Percentiles rank a stretch among this genome's conserved stretches.
Conservation (phyloP, 2,113 vertebrate genomes). For the Corythornis madagascariensis region DNA sequence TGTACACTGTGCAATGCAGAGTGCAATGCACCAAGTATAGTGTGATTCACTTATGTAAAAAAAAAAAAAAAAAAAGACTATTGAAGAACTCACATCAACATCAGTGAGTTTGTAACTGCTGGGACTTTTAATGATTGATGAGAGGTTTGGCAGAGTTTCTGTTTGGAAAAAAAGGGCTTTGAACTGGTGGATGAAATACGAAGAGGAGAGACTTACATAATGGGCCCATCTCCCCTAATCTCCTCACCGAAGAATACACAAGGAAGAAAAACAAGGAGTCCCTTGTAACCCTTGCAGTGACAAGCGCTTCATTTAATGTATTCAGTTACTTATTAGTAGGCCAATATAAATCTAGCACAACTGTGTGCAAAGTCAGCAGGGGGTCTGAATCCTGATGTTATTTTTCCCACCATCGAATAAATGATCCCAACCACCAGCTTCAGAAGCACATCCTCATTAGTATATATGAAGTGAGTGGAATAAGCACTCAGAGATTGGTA, state of each 20-base stretch:
- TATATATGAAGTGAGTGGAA: conserved; percentile 70
- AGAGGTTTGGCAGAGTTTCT: conserved; percentile 59
- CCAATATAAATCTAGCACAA: conserved; percentile 75
- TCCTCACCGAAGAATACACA: conserved; percentile 46
- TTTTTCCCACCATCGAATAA: conserved; percentile 70
- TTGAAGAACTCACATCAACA: conserved; percentile 38
- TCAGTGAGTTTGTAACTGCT: conserved; percentile 46
- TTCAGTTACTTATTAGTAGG: conserved; percentile 74
- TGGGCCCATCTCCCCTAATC: conserved; percentile 34
- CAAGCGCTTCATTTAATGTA: conserved; percentile 59
- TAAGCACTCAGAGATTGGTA: conserved; percentile 68
- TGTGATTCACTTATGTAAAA: neutral
- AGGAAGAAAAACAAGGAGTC: conserved; percentile 56
- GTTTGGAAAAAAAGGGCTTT: conserved; percentile 58
- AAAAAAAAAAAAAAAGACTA: neutral
- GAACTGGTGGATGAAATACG: conserved; percentile 42
- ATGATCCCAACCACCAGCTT: conserved; percentile 60
- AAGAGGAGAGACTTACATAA: conserved; percentile 40
- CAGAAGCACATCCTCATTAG: conserved; percentile 66
- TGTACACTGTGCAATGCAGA: neutral
- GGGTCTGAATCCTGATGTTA: conserved; percentile 58
- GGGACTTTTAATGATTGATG: conserved; percentile 67
- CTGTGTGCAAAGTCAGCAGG: conserved; percentile 71
- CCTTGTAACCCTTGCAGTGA: conserved; percentile 60
- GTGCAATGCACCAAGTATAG: conserved; percentile 38